Evolutionary conservation across 2,888 invertebrate species (phyloP).

Genomic region (Andricus quercusramuli): DNA sequence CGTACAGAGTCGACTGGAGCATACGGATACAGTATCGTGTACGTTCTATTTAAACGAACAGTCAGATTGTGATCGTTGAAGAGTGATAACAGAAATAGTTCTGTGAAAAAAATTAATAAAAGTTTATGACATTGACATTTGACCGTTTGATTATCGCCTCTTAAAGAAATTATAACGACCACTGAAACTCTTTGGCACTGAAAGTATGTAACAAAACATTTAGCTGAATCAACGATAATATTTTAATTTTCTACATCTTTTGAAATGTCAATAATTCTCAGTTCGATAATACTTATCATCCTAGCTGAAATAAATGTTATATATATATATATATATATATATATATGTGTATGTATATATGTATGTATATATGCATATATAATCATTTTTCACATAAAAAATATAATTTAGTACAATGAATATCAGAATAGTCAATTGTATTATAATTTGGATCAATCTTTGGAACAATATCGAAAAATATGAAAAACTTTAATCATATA

Average conservation of each 20-base stretch:
- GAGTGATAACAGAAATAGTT: slow-evolving; percentile 58
- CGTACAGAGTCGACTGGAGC: slow-evolving; percentile 7
- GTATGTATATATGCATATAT: neutral
- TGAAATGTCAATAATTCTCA: neutral
- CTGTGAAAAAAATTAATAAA: slow-evolving; percentile 13
- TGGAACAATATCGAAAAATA: no score
- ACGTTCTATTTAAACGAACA: slow-evolving; percentile 71
- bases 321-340: no score
- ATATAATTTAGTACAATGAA: neutral
- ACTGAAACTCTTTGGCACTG: neutral
- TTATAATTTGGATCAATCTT: no score
- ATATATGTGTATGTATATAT: neutral
- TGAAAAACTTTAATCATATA: no score
- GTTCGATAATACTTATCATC: neutral
- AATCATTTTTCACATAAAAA: neutral
- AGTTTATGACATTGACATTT: neutral
- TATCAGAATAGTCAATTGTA: no score
- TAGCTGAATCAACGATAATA: neutral
- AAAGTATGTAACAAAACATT: neutral
- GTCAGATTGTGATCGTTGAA: slow-evolving; percentile 69
- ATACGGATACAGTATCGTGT: slow-evolving; percentile 66
- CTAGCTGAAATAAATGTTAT: no score
- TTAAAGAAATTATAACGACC: neutral
- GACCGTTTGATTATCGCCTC: neutral
- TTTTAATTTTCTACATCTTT: neutral